Evolutionary conservation across 2,113 vertebrate genomes (phyloP), one percentile per base, ranked within the genome.

Genomic region (Hemichromis elongatus): DNA sequence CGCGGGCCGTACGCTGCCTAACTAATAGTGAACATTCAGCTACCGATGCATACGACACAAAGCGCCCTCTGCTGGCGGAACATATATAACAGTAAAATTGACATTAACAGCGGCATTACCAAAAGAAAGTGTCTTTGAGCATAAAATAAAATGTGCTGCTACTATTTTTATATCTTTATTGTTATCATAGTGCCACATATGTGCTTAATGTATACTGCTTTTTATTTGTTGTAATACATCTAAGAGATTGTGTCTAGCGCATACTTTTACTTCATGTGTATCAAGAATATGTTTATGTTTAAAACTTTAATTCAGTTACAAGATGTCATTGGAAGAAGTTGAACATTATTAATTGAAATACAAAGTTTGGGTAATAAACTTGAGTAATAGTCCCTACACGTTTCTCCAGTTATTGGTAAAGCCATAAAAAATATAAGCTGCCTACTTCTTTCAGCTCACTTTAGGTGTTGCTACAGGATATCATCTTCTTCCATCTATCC

Each of bases 291-390:
- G 24, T 68, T 42, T 0, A 16, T 42, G n/a, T 42, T 68, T 40
- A 68, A 42, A 42, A 16, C 7, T 42, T 68, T 14, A 40, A 40
- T 1, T 21, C 0, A 40, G 2, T 35, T 40, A 21, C 8, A n/a
- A 66, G 35, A 40, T 66, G 14, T 66, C 61, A 40, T 66, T 40
- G 40, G 35, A 40, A 66, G n/a, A 40, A 66, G 35, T n/a, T 66
- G 4, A 66, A 13, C 59, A 37, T 8, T 37, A 66, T 40, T 24
- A 40, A 9, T 1, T 66, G 61, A 66, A 66, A 66, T 66, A 40
- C 35, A 66, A 35, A 66, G 35, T 66, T 66, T 66, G 61, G 35
- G 61, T 66, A 66, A 9, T 40, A 66, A 66, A 66, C 59, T 63
- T 63, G 40, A 42, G 21, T 28, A 28, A 73, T 26, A 10, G 6